A percentile compares a stretch with the other conserved stretches of the same genome.
These are phyloP conservation scores for Cromileptes altivelis DNA, from an alignment of 2,113 vertebrate genomes.

Conservation along the genomic window DNA sequence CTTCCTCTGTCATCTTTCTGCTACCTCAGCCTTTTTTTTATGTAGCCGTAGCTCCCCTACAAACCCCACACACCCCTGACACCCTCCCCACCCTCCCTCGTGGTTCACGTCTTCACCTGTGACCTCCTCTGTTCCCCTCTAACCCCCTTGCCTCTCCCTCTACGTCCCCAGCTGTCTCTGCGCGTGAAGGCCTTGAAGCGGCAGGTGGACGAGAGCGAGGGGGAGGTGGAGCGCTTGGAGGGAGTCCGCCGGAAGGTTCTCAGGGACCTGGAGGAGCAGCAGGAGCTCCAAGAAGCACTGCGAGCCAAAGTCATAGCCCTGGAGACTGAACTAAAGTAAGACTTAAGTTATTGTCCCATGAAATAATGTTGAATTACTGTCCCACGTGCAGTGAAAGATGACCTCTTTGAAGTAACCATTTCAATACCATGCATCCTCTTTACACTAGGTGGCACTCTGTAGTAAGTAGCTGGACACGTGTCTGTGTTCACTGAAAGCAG, in stretches of 20 bases:
- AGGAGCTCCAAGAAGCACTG: conserved; percentile 90
- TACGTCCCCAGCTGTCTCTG: conserved; percentile 87
- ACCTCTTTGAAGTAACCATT: neutral
- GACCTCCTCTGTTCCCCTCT: conserved; percentile 62
- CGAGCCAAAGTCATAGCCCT: conserved; percentile 87
- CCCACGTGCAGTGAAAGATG: neutral
- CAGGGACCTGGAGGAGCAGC: conserved; percentile 93
- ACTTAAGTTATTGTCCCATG: neutral
- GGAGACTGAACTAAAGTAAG: conserved; percentile 89
- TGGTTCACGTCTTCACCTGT: conserved; percentile 4
- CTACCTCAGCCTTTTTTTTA: conserved; percentile 17
- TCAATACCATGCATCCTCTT: neutral
- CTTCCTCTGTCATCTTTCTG: conserved; percentile 10
- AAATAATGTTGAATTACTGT: neutral
- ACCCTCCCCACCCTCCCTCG: neutral
- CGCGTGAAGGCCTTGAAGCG: conserved; percentile 95
- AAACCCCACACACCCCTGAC: conserved; percentile 7
- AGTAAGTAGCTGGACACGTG: conserved; percentile 11
- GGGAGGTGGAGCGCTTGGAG: conserved; percentile 95
- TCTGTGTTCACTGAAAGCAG: neutral
- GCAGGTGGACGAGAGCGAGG: conserved; percentile 93
- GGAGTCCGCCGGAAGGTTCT: conserved; percentile 90
- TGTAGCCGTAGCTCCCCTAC: neutral
- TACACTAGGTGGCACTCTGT: conserved; percentile 74
- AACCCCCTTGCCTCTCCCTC: conserved; percentile 53